Conservation (phyloP, 1,140 invertebrate species). For the Chelonus insularis region DNA sequence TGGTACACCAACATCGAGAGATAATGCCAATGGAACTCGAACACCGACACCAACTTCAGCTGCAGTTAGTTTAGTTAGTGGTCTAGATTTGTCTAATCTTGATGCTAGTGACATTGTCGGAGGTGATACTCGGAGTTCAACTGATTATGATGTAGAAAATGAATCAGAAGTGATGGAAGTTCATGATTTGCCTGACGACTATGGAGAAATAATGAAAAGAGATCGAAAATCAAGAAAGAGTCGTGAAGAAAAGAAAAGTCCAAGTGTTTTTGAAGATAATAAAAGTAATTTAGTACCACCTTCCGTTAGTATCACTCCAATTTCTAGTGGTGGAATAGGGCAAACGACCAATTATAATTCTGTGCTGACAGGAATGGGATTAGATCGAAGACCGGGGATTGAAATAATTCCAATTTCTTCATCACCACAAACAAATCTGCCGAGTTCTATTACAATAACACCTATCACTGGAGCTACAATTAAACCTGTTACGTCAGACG, state of each 20-base stretch:
- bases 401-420: slow-evolving; percentile 78
- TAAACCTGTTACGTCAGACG: slow-evolving; percentile 62
- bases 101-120: slow-evolving; percentile 64
- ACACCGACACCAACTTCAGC: slow-evolving; percentile 64
- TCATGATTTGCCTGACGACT: slow-evolving; percentile 54
- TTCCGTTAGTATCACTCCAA: slow-evolving; percentile 79
- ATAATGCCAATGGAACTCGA: slow-evolving; percentile 60
- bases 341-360: slow-evolving; percentile 64
- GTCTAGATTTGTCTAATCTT: slow-evolving; percentile 67
- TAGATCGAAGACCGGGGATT: slow-evolving; percentile 74
- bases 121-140: slow-evolving; percentile 56
- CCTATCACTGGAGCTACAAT: slow-evolving; percentile 68
- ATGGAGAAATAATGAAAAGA: slow-evolving; percentile 64
- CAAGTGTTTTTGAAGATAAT: slow-evolving; percentile 62
- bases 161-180: slow-evolving; percentile 59
- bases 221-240: slow-evolving; percentile 52
- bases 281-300: slow-evolving; percentile 68
- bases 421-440: slow-evolving; percentile 64
- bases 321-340: slow-evolving; percentile 52
- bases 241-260: slow-evolving; percentile 55
- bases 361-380: slow-evolving; percentile 65
- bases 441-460: slow-evolving; percentile 83
- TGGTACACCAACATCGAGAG: slow-evolving; percentile 62
- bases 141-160: slow-evolving; percentile 65
- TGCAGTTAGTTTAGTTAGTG: slow-evolving; percentile 61